A percentile compares a stretch with the other conserved stretches of the same genome.
phyloP scores from a whole-genome alignment of 2,888 invertebrate species.

The Hypomecis atomaria region DNA sequence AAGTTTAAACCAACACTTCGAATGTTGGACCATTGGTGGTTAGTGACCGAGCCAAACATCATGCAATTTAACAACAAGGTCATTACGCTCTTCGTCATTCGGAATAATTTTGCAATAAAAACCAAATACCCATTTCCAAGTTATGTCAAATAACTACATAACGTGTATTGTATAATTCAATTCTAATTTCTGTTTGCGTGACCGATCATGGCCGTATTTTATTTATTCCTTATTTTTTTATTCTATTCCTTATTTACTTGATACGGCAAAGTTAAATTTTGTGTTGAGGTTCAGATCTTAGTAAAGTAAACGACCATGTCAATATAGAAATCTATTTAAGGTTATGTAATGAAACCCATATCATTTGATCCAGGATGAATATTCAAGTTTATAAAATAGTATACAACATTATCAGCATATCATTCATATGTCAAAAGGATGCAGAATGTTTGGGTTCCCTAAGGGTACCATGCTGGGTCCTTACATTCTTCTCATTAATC shows the following conservation, averaged over 20 bases:
- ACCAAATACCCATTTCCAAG: constrained; percentile 25
- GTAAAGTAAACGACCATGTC: constrained; percentile 6
- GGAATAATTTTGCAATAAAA: constrained; percentile 27
- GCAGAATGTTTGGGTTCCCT: neutral
- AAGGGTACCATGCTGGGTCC: constrained; percentile 16
- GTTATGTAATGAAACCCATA: neutral
- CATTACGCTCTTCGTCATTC: constrained; percentile 27
- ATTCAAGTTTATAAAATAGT: neutral
- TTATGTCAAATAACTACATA: constrained; percentile 40
- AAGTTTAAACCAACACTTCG: neutral
- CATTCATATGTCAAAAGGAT: neutral
- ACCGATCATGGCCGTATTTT: constrained; percentile 33
- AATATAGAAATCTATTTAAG: neutral
- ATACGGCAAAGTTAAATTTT: neutral
- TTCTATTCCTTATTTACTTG: constrained; percentile 34
- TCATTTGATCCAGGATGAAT: neutral
- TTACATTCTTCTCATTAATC: constrained; percentile 1
- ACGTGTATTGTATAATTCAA: constrained; percentile 34
- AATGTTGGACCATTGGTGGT: neutral
- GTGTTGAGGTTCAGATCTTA: constrained; percentile 3
- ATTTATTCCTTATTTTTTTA: too few species aligned
- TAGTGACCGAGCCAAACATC: constrained; percentile 9
- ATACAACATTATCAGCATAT: neutral
- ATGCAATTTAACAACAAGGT: constrained; percentile 31
- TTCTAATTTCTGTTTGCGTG: constrained; percentile 33